Percentiles rank a stretch among this genome's conserved stretches.
phyloP scores from a whole-genome alignment of 2,113 vertebrate species.

The Anseranas semipalmata region DNA sequence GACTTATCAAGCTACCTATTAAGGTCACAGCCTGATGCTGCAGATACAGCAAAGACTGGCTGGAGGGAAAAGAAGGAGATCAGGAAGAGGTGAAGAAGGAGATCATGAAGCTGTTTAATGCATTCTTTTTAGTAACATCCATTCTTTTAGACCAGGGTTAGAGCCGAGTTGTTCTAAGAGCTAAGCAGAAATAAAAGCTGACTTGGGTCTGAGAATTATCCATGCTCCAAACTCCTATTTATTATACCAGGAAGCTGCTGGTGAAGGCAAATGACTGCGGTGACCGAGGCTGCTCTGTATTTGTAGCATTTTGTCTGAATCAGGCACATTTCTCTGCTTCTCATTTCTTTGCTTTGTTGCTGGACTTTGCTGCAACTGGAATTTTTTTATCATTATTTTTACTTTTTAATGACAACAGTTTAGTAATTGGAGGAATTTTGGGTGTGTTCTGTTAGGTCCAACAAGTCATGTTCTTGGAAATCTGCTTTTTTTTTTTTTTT shows the following conservation, averaged over 20 bases:
- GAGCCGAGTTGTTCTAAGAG: neutral
- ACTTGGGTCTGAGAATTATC: neutral
- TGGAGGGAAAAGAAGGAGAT: neutral
- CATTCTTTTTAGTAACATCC: neutral
- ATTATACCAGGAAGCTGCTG: neutral
- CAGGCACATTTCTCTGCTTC: neutral
- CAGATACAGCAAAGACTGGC: neutral
- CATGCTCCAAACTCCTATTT: neutral
- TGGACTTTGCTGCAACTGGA: neutral
- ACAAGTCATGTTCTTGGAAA: neutral
- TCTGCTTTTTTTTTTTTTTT: neutral
- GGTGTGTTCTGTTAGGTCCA: neutral
- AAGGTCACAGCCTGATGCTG: neutral
- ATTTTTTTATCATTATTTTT: neutral
- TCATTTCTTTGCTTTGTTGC: neutral
- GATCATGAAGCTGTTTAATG: neutral
- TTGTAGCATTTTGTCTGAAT: neutral
- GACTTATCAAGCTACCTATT: neutral
- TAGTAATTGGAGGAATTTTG: neutral
- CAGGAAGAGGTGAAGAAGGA: neutral
- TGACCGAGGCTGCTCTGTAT: fast-evolving
- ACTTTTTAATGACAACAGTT: neutral
- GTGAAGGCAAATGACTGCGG: neutral
- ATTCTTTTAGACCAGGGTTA: neutral
- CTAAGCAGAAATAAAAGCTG: slow-evolving; percentile 2